phyloP scores from a whole-genome alignment of 2,797 vertebrate species.

The Rhadinocentrus ornatus region DNA sequence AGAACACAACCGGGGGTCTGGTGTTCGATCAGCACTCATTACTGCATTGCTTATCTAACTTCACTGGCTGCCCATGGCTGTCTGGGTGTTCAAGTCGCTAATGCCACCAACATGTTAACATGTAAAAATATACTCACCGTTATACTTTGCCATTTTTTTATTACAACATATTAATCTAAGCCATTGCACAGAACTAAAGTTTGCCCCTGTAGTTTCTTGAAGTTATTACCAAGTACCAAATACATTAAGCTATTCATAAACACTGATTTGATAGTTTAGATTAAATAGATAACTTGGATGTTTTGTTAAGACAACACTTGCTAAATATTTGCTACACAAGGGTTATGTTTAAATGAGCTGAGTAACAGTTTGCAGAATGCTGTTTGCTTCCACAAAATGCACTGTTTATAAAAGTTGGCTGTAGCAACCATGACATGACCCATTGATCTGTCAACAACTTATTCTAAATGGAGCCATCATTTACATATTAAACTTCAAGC shows the following conservation, averaged over 20 bases:
- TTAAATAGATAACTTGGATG: conserved; percentile 2
- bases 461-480: neutral
- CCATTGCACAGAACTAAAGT: neutral
- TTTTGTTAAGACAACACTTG: neutral
- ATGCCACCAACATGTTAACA: neutral
- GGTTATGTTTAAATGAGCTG: neutral
- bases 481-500: neutral
- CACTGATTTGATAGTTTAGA: conserved; percentile 2
- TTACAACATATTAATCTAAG: no score
- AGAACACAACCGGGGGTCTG: no score
- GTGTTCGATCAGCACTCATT: neutral
- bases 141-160: no score
- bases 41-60: neutral
- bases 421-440: neutral
- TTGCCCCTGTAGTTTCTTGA: neutral
- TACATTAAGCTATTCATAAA: neutral
- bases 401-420: neutral
- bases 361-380: neutral
- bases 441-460: neutral
- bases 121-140: neutral
- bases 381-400: neutral
- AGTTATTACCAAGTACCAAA: neutral
- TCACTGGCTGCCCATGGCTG: neutral
- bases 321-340: neutral
- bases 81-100: neutral